Evolutionary conservation across 2,797 vertebrate genomes (phyloP).

Genomic region (Morus bassanus): DNA sequence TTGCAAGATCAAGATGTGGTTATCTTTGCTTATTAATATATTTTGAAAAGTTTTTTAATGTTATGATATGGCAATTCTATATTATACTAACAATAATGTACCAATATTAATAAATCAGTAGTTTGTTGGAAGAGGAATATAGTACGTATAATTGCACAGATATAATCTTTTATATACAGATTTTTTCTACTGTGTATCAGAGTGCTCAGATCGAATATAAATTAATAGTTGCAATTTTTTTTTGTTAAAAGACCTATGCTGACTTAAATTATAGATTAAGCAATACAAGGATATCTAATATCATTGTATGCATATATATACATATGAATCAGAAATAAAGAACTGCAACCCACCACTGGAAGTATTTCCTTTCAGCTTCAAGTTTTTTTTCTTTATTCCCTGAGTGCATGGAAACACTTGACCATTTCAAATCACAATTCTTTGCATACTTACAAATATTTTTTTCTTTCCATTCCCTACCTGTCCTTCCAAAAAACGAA

Average conservation of each 20-base stretch:
- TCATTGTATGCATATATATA: constrained; percentile 34
- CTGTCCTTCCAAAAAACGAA: not conserved
- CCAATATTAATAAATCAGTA: constrained; percentile 34
- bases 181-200: constrained; percentile 70
- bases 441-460: not conserved
- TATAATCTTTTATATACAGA: constrained; percentile 70
- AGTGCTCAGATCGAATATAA: constrained; percentile 59
- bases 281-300: constrained; percentile 66
- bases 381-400: not conserved
- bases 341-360: constrained; percentile 17
- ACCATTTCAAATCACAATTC: not conserved
- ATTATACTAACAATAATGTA: constrained; percentile 3
- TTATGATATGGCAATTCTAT: constrained; percentile 9
- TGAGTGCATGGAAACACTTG: not conserved
- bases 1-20: not conserved
- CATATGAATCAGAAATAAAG: constrained; percentile 73
- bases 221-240: constrained; percentile 30
- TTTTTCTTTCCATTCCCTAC: not conserved
- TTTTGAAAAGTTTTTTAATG: constrained; percentile 44
- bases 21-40: constrained; percentile 28
- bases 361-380: not conserved
- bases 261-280: constrained; percentile 53
- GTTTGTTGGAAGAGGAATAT: constrained; percentile 59
- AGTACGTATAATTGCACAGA: constrained; percentile 57
- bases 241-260: constrained; percentile 54